Conservation (phyloP, 1,140 invertebrate species). For the Choristoneura fumiferana region DNA sequence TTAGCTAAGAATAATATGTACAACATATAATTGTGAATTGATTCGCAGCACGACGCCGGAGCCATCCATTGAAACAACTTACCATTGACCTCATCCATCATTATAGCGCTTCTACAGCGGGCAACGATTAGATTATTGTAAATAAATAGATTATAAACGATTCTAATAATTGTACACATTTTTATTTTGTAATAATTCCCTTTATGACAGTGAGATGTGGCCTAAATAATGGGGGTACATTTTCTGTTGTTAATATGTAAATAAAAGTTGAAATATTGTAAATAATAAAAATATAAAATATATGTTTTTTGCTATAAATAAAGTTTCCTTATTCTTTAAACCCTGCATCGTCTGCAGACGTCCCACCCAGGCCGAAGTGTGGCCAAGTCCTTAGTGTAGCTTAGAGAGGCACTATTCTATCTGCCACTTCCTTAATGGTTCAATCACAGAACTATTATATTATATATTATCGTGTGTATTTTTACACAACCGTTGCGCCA, state of each 20-base stretch:
- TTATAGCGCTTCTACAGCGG: conserved; percentile 15
- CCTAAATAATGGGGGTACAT: conserved; percentile 59
- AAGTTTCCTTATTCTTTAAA: conserved; percentile 30
- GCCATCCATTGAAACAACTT: conserved; percentile 42
- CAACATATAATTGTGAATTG: conserved; percentile 22
- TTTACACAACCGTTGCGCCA: too few relatives aligned
- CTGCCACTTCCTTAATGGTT: too few relatives aligned
- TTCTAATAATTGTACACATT: conserved; percentile 46
- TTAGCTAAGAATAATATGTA: too few relatives aligned
- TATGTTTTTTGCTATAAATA: conserved; percentile 74
- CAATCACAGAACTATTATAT: too few relatives aligned
- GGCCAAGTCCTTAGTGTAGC: too few relatives aligned
- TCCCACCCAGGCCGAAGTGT: too few relatives aligned
- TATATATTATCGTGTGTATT: too few relatives aligned
- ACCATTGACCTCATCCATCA: conserved; percentile 21
- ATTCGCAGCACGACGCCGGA: conserved; percentile 34
- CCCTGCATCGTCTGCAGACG: background rate
- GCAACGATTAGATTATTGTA: conserved; percentile 18
- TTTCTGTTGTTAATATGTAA: conserved; percentile 77
- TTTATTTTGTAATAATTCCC: conserved; percentile 57
- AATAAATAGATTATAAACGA: conserved; percentile 11
- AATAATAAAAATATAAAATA: conserved; percentile 76
- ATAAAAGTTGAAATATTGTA: conserved; percentile 78
- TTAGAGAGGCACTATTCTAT: too few relatives aligned
- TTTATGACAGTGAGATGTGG: conserved; percentile 64